phyloP scores from a whole-genome alignment of 2,113 vertebrate species.

The Oncorhynchus masou region DNA sequence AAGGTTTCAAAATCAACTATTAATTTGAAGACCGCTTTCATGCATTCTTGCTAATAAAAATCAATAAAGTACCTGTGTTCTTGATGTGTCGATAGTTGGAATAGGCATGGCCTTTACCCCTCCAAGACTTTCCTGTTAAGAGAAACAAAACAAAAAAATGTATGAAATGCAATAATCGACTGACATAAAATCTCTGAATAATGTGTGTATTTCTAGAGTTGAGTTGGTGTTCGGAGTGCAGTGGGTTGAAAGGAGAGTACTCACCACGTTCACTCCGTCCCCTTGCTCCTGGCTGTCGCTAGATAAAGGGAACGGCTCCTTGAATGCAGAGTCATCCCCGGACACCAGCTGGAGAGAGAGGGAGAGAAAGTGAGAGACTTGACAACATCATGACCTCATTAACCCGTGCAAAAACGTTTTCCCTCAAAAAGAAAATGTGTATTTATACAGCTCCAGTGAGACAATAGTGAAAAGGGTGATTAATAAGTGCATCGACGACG shows the following conservation, averaged over 20 bases:
- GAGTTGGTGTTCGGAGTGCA: not conserved
- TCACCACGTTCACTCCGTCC: constrained; percentile 61
- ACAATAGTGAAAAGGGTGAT: too few relatives aligned
- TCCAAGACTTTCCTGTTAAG: constrained; percentile 63
- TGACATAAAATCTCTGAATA: not conserved
- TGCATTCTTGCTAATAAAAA: not conserved
- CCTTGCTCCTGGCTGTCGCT: constrained; percentile 59
- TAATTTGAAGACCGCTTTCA: too few relatives aligned
- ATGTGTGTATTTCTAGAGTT: not conserved
- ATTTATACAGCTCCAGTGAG: not conserved
- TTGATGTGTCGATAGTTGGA: constrained; percentile 83
- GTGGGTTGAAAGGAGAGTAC: constrained; percentile 3
- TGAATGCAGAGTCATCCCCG: constrained; percentile 72
- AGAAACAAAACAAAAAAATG: constrained; percentile 1
- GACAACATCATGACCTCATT: not conserved
- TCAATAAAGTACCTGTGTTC: constrained; percentile 84
- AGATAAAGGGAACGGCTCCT: constrained; percentile 71
- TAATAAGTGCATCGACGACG: too few relatives aligned
- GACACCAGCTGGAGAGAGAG: constrained; percentile 45
- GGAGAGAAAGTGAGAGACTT: not conserved
- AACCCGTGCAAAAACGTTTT: too few relatives aligned
- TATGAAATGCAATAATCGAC: not conserved
- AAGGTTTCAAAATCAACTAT: too few relatives aligned
- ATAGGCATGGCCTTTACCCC: constrained; percentile 80
- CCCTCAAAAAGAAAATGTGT: rapidly evolving